Conservation (phyloP, 2,797 vertebrate species). For the Setipinna tenuifilis region DNA sequence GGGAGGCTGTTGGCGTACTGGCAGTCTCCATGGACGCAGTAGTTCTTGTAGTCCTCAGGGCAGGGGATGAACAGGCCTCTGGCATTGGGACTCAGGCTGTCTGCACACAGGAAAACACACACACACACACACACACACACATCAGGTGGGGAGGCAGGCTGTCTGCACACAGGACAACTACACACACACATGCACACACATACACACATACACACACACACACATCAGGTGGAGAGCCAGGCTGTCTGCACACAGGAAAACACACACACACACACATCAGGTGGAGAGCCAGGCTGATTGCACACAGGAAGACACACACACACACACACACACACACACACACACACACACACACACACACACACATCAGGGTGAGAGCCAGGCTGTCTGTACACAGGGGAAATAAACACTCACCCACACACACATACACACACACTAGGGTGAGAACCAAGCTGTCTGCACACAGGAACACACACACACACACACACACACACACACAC, state of each 20-base stretch:
- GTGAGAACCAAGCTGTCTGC: conserved; percentile 50
- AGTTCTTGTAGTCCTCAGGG: conserved; percentile 80
- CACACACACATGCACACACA: conserved; percentile 15
- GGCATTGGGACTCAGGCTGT: conserved; percentile 73
- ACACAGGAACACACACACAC: background rate
- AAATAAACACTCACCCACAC: too few relatives aligned
- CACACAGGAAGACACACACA: background rate
- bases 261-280: background rate
- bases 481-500: background rate
- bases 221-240: too few relatives aligned
- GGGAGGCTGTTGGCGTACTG: conserved; percentile 79
- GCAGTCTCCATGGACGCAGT: conserved; percentile 85
- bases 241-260: conserved; percentile 2
- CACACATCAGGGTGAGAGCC: too few relatives aligned
- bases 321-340: conserved; percentile 3
- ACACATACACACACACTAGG: too few relatives aligned
- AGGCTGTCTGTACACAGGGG: too few relatives aligned
- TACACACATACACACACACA: background rate
- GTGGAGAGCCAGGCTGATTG: too few relatives aligned
- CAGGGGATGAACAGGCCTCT: conserved; percentile 81
- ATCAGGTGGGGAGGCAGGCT: conserved; percentile 69
- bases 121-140: background rate
- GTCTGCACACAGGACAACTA: background rate
- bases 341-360: conserved; percentile 15
- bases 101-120: background rate